phyloP scores from a whole-genome alignment of 2,113 vertebrate species.

The Leucoraja erinaceus region DNA sequence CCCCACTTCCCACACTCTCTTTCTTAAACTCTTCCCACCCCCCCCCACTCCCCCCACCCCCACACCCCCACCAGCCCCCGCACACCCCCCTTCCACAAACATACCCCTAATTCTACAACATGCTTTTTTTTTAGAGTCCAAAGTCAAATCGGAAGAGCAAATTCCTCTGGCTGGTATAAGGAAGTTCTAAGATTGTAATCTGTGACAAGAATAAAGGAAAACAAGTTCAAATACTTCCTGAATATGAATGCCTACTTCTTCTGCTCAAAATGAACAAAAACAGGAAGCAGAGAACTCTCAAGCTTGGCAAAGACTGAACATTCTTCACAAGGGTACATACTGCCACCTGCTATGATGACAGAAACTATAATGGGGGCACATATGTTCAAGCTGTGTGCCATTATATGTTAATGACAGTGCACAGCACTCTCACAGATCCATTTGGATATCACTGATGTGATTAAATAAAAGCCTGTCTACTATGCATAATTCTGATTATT shows the following conservation, averaged over 20 bases:
- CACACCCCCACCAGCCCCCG: too few relatives aligned
- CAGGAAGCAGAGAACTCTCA: not conserved
- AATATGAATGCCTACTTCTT: not conserved
- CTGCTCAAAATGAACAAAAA: not conserved
- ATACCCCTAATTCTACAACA: too few relatives aligned
- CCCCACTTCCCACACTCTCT: too few relatives aligned
- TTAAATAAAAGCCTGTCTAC: not conserved
- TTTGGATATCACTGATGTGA: not conserved
- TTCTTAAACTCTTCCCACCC: too few relatives aligned
- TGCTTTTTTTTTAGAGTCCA: not conserved
- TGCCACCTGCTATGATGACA: constrained; percentile 8
- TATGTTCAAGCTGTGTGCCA: constrained; percentile 23
- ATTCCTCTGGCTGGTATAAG: not conserved
- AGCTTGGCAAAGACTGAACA: not conserved
- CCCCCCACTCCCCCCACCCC: too few relatives aligned
- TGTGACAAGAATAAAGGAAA: not conserved
- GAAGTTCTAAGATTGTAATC: not conserved
- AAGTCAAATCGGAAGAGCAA: not conserved
- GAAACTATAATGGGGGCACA: constrained; percentile 5
- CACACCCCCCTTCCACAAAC: too few relatives aligned
- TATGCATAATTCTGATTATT: not conserved
- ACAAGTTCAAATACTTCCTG: not conserved
- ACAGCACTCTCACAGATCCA: not conserved
- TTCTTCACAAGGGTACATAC: not conserved
- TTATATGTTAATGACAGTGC: constrained; percentile 26